Percentiles rank a stretch among this genome's conserved stretches.
Evolutionary conservation across 2,113 vertebrate genomes (phyloP).

Genomic region (Herpailurus yagouaroundi): DNA sequence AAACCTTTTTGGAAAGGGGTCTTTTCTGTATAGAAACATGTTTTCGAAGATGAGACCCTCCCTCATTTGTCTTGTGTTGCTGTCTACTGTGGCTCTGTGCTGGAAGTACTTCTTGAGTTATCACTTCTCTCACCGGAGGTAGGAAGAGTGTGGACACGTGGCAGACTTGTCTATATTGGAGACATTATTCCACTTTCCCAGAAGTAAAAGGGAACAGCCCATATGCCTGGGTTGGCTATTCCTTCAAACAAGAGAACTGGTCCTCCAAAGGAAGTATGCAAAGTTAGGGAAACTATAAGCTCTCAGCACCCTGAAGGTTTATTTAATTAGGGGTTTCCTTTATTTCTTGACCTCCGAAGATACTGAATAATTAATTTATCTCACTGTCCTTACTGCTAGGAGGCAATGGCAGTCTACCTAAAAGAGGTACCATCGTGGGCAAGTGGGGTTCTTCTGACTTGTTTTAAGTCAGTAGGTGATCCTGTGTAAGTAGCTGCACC

Average conservation of each 20-base stretch:
- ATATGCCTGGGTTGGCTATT: neutral
- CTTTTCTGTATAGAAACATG: neutral
- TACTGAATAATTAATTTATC: neutral
- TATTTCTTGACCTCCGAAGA: constrained; percentile 25
- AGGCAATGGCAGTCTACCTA: neutral
- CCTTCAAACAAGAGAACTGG: neutral
- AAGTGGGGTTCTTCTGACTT: neutral
- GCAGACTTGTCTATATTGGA: neutral
- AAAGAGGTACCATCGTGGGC: neutral
- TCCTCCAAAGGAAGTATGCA: neutral
- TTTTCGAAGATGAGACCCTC: neutral
- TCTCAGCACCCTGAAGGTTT: neutral
- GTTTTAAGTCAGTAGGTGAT: neutral
- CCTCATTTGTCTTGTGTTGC: neutral
- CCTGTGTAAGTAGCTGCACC: neutral
- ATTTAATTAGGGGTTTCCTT: constrained; percentile 25
- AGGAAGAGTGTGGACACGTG: neutral
- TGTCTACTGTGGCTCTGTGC: neutral
- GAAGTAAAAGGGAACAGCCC: neutral
- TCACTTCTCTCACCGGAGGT: neutral
- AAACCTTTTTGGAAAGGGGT: neutral
- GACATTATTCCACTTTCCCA: neutral
- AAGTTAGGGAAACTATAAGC: neutral
- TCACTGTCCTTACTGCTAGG: neutral
- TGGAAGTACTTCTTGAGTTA: neutral